These are phyloP conservation scores for Willisornis vidua DNA, from an alignment of 2,113 vertebrate species.

Conservation along the genomic window DNA sequence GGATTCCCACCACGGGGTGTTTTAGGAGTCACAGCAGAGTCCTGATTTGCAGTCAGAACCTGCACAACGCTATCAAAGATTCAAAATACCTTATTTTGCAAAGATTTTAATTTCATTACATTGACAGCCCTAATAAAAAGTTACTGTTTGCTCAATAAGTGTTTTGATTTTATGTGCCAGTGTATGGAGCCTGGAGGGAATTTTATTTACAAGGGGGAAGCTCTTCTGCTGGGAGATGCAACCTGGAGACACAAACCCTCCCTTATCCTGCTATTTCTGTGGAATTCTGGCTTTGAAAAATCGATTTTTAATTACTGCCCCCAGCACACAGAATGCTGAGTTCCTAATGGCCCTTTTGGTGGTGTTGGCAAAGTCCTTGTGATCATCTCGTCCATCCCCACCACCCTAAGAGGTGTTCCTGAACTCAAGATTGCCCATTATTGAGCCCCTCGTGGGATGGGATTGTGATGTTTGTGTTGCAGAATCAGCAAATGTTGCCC, in stretches of 20 bases:
- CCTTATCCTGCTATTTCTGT: neutral
- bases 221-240: neutral
- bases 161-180: neutral
- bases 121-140: neutral
- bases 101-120: neutral
- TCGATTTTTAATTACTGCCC: neutral
- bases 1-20: neutral
- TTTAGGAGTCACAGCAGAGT: neutral
- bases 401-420: neutral
- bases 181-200: neutral
- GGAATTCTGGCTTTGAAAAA: neutral
- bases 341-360: neutral
- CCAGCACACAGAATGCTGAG: neutral
- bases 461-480: neutral
- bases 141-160: neutral
- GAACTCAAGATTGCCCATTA: neutral
- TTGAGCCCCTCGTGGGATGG: accelerated
- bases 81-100: neutral
- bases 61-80: neutral
- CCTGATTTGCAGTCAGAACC: neutral
- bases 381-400: neutral
- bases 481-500: neutral
- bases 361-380: neutral
- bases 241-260: neutral
- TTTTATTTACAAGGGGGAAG: neutral